Base-by-base conservation (phyloP, 2,888 invertebrate genomes). In the Onthophagus sagittarius region DNA sequence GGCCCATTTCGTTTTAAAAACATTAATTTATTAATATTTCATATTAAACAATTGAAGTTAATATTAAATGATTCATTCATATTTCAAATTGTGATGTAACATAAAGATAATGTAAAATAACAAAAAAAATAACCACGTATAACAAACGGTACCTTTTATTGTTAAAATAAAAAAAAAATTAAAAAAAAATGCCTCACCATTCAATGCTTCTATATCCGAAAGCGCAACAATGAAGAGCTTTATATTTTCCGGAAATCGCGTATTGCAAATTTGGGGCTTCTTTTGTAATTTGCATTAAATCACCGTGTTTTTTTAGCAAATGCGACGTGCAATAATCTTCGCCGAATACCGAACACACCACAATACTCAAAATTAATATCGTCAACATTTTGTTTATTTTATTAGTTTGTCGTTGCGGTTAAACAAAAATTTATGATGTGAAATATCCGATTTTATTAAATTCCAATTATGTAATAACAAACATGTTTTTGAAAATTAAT, bases 181-280 rank as follows among this genome's bases (percentile, higher is more conserved):
- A 39, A 62, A 32, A 70, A 39, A 33, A 11, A 33, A 39, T 15
- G 6, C 88, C 91, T 90, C 80, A 93, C 93, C 93, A 93, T 87
- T 93, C 93, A 79, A 93, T 93, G 83, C 93, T 93, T 76, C 92
- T 86, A 82, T 93, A 93, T 76, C 92, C 92, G 80, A 91, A 90
- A 72, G 92, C 90, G 82, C 93, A 93, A 85, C 93, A 93, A 82
- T 93, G 92, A 67, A 93, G 88, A 76, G 91, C 92, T 83, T 93
- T 93, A 86, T 93, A 92, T 75, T 89, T 88, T 74, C 90, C 89
- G 74, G 89, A 88, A 78, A 91, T 88, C 9, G 91, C 92, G 82
- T 90, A 93, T 80, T 93, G 93, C 77, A 86, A 86, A 9, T 88
- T 87, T 74, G 90, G 89, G 4, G 91, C 89, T 80, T 93, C 93